Base-by-base conservation (phyloP, 1,140 invertebrate genomes). In the Zophobas morio region DNA sequence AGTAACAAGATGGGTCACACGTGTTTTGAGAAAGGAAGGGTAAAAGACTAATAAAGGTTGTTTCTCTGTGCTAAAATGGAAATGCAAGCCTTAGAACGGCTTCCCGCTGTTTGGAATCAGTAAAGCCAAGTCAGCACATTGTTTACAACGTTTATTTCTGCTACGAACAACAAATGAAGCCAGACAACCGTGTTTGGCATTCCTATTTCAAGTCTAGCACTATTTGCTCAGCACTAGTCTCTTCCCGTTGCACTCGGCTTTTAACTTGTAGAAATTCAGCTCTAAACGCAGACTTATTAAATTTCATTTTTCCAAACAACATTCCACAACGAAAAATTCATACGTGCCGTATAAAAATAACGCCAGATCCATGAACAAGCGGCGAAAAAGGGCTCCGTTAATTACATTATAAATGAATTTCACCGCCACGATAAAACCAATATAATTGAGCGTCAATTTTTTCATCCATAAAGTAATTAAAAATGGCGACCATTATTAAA, bases 141-240 rank as follows among this genome's bases (percentile, higher is more conserved):
- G 76, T 78, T 78, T 78, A 78, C 76, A 73, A 78, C 71, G 57
- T 78, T 78, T 78, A 78, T 74, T 74, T 78, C 76, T 54, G 49
- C 76, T 54, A 74, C 33, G 35, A 78, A 78, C 56, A 78, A 78
- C 71, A 78, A 78, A 78, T 78, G 76, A 78, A 74, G 70, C 60
- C 71, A 74, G 76, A 74, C 75, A 74, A 70, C 56, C 76, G 76
- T 74, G 76, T 70, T 74, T 74, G 32, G 71, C 71, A 74, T 78
- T 78, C 49, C 60, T 66, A 66, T 66, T 66, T 66, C 60, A 42
- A 66, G 36, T 42, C 60, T 42, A 36, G 34, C 20, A 36, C 60
- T 66, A 66, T 66, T 66, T 66, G 42, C 42, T 66, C 60, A 32
- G 39, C 60, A 66, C 60, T 66, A 66, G 60, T 42, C 60, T 66